These are phyloP conservation scores for Ectemnius continuus DNA, from an alignment of 2,888 invertebrate species.

Conservation along the genomic window DNA sequence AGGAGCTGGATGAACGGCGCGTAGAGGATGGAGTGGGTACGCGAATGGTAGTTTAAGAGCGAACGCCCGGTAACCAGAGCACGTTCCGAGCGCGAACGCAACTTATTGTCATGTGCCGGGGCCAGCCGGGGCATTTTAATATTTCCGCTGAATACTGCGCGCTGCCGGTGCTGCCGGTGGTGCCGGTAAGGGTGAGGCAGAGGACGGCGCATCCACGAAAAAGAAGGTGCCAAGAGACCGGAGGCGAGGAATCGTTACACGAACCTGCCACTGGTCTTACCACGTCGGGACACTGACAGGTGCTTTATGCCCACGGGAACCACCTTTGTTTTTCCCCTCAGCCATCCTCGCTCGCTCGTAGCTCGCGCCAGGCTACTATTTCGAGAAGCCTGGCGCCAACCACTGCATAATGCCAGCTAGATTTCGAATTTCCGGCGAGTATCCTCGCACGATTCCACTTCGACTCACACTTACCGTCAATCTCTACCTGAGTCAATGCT, in stretches of 20 bases:
- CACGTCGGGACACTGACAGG: conserved; percentile 41
- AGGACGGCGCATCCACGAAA: conserved; percentile 34
- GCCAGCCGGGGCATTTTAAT: conserved; percentile 70
- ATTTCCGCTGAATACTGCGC: conserved; percentile 67
- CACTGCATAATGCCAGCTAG: conserved; percentile 48
- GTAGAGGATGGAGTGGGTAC: conserved; percentile 36
- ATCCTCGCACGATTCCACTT: too few species aligned
- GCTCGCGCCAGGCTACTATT: conserved; percentile 36
- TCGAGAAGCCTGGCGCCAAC: conserved; percentile 52
- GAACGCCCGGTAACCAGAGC: conserved; percentile 72
- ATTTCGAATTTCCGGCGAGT: conserved; percentile 45
- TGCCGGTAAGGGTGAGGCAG: not conserved
- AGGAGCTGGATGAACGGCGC: not conserved
- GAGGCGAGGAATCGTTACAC: conserved; percentile 55
- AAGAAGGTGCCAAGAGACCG: conserved; percentile 37
- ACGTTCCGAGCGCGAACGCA: conserved; percentile 69
- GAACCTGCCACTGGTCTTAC: conserved; percentile 62
- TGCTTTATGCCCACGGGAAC: conserved; percentile 22
- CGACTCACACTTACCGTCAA: too few species aligned
- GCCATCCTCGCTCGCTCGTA: conserved; percentile 21
- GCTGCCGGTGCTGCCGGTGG: conserved; percentile 6
- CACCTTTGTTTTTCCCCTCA: conserved; percentile 32
- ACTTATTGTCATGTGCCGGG: conserved; percentile 71
- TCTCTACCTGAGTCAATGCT: too few species aligned
- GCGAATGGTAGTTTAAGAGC: conserved; percentile 65